phyloP scores from a whole-genome alignment of 2,797 vertebrate genomes.

The Phaenicophaeus curvirostris region DNA sequence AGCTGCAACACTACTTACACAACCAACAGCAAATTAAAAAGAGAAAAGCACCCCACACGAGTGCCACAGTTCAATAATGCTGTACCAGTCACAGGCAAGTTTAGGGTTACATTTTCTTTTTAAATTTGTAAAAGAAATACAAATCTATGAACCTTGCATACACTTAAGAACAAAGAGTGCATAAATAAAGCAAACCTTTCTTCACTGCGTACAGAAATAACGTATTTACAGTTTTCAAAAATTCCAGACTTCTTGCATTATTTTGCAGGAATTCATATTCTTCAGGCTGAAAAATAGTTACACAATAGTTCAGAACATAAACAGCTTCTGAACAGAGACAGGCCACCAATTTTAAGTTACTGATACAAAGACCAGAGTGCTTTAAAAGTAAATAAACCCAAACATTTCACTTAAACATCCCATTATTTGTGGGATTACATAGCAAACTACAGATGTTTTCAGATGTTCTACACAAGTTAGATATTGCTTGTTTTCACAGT shows the following conservation, averaged over 20 bases:
- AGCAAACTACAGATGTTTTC: neutral
- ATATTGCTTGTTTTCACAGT: constrained; percentile 37
- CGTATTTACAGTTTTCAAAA: constrained; percentile 42
- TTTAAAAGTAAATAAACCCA: neutral
- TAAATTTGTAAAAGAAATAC: constrained; percentile 18
- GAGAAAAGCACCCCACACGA: neutral
- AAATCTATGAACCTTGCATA: neutral
- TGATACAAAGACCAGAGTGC: neutral
- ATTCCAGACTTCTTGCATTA: neutral
- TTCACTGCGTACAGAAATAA: constrained; percentile 44
- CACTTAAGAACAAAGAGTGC: constrained; percentile 11
- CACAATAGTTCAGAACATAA: neutral
- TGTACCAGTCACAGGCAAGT: neutral
- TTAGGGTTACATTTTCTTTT: neutral
- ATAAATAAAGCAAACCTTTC: constrained; percentile 30
- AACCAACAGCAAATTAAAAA: neutral
- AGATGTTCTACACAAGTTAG: neutral
- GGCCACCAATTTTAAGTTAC: neutral
- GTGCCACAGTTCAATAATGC: neutral
- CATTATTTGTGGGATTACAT: neutral
- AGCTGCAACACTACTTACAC: neutral
- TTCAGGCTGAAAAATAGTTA: constrained; percentile 1
- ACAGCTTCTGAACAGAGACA: neutral
- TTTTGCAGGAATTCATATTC: constrained; percentile 4
- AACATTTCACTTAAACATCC: neutral